Evolutionary conservation across 2,888 invertebrate genomes (phyloP).

Genomic region (Clitarchus hookeri): DNA sequence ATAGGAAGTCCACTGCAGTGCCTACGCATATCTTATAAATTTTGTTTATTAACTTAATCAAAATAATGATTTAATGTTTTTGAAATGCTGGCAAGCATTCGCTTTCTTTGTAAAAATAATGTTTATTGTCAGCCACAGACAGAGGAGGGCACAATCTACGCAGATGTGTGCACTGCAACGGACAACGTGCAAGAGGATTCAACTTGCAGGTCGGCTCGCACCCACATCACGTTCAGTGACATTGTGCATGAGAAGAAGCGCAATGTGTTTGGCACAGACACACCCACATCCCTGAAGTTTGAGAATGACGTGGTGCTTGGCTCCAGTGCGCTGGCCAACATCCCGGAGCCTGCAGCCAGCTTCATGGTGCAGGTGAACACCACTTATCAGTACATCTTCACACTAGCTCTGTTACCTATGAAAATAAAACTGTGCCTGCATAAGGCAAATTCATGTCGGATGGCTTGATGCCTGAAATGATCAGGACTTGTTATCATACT

Average conservation of each 20-base stretch:
- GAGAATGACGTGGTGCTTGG: constrained; percentile 10
- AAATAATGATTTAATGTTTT: too few relatives aligned
- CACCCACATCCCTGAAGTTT: neutral
- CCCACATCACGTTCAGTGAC: constrained; percentile 33
- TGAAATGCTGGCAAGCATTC: neutral
- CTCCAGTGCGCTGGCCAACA: neutral
- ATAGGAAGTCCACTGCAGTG: too few relatives aligned
- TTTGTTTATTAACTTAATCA: too few relatives aligned
- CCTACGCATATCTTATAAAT: too few relatives aligned
- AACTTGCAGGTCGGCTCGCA: constrained; percentile 45
- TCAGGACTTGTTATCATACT: too few relatives aligned
- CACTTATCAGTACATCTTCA: neutral
- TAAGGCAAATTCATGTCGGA: too few relatives aligned
- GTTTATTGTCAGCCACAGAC: neutral
- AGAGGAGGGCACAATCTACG: neutral
- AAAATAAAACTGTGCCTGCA: too few relatives aligned
- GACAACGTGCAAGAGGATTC: neutral
- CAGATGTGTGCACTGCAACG: constrained; percentile 11
- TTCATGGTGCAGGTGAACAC: neutral
- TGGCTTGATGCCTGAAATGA: too few relatives aligned
- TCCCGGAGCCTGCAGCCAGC: neutral
- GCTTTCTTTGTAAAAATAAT: neutral
- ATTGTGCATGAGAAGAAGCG: constrained; percentile 30
- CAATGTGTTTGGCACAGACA: neutral
- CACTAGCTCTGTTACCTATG: too few relatives aligned